These are phyloP conservation scores for human DNA, from an alignment of 2,113 vertebrate species.

Conservation along the genomic window GRCh38 chr20:36592001-36592500, in stretches of 20 bases:
- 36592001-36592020: neutral
- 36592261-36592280: slow-evolving; percentile 34
- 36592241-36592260: neutral
- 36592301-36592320: slow-evolving; percentile 16
- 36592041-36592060: neutral
- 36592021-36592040: neutral
- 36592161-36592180: neutral
- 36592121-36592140: slow-evolving; percentile 48
- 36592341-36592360: neutral
- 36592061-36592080: slow-evolving; percentile 33
- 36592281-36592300: slow-evolving; percentile 25
- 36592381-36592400: slow-evolving; percentile 10
- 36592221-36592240: slow-evolving; percentile 17
- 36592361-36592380: slow-evolving; percentile 58
- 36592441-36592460: slow-evolving; percentile 12
- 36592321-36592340: slow-evolving; percentile 54
- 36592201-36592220: slow-evolving; percentile 24
- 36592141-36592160: slow-evolving; percentile 56
- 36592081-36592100: slow-evolving; percentile 55
- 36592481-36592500: neutral
- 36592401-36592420: slow-evolving; percentile 20
- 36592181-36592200: neutral
- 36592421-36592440: slow-evolving; percentile 43
- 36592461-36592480: slow-evolving; percentile 52
- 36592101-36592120: slow-evolving; percentile 36